Conservation (phyloP, 2,113 vertebrate species). For the Microcebus griseorufus region DNA sequence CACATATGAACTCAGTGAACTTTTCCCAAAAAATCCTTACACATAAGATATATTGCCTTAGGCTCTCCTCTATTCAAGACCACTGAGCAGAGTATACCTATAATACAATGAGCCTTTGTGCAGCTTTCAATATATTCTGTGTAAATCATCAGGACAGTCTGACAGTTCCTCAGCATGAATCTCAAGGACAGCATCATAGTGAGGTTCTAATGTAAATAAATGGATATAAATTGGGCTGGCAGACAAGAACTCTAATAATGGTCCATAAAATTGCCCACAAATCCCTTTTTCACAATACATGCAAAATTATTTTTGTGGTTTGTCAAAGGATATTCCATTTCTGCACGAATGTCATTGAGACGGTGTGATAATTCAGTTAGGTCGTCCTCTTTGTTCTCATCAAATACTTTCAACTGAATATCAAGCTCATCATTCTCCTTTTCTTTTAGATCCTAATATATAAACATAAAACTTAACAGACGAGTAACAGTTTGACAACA, state of each 20-base stretch:
- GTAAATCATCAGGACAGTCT: neutral
- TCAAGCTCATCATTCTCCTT: conserved; percentile 98
- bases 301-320: conserved; percentile 3
- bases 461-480: conserved; percentile 70
- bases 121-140: neutral
- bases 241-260: conserved; percentile 35
- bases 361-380: conserved; percentile 96
- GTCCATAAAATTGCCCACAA: neutral
- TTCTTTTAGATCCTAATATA: conserved; percentile 92
- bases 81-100: neutral
- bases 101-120: neutral
- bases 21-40: neutral
- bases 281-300: neutral
- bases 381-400: conserved; percentile 99
- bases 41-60: neutral
- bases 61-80: neutral
- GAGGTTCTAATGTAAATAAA: conserved; percentile 38
- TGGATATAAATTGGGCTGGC: neutral
- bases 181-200: conserved; percentile 15
- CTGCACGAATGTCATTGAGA: conserved; percentile 94
- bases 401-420: conserved; percentile 98
- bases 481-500: conserved; percentile 38
- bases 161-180: conserved; percentile 1
- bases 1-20: neutral
- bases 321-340: conserved; percentile 99